Percentiles rank a stretch among this genome's conserved stretches.
These are phyloP conservation scores for Megaceryle maxima DNA, from an alignment of 2,113 vertebrate genomes.

Conservation along the genomic window DNA sequence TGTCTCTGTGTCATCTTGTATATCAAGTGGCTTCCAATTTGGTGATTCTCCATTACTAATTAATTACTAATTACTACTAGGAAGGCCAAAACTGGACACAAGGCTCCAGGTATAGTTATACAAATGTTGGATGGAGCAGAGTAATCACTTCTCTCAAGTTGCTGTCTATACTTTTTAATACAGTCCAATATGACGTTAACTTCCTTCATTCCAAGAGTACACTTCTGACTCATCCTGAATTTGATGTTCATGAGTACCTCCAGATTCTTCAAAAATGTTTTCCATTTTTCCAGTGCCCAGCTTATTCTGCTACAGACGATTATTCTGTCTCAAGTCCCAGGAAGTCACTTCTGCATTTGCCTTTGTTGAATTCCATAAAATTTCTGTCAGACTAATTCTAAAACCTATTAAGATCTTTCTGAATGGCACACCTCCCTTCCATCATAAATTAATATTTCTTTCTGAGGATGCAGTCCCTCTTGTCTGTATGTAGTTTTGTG, in stretches of 20 bases:
- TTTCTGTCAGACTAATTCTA: not conserved
- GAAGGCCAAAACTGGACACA: not conserved
- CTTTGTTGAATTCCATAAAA: not conserved
- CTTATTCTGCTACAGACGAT: not conserved
- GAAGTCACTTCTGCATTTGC: not conserved
- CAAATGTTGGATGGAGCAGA: not conserved
- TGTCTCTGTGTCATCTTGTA: not conserved
- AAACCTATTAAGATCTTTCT: not conserved
- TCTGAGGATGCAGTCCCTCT: not conserved
- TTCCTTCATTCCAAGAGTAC: not conserved
- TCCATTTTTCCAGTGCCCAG: not conserved
- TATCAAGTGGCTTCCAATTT: accelerated
- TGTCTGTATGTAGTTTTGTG: not conserved
- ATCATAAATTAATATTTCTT: not conserved
- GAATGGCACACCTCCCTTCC: not conserved
- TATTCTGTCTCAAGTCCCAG: not conserved
- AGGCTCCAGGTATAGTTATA: not conserved
- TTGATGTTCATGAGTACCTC: not conserved
- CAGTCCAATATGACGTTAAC: not conserved
- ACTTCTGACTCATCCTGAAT: not conserved
- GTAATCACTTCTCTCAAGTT: not conserved
- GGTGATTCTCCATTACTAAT: not conserved
- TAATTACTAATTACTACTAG: not conserved
- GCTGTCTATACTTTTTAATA: not conserved
- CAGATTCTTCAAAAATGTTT: not conserved